These are phyloP conservation scores for Nowickia ferox DNA, from an alignment of 2,888 invertebrate species.

Conservation along the genomic window DNA sequence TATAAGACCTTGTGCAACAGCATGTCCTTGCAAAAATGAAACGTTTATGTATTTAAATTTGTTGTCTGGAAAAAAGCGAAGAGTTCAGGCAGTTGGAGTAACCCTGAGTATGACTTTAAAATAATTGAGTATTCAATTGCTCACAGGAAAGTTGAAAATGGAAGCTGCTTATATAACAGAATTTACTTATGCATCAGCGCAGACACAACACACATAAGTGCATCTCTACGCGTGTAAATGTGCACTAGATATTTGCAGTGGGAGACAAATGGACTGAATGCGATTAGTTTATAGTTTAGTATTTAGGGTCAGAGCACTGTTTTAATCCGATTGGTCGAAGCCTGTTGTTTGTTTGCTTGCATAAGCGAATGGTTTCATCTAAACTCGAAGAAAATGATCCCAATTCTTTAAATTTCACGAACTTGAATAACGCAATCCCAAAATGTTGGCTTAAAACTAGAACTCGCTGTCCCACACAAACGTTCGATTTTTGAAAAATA, in stretches of 20 bases:
- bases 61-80: slow-evolving; percentile 33
- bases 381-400: too few species aligned
- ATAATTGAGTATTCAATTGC: slow-evolving; percentile 48
- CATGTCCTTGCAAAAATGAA: slow-evolving; percentile 29
- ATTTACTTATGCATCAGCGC: not conserved
- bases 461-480: too few species aligned
- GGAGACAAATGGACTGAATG: not conserved
- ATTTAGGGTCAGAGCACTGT: too few species aligned
- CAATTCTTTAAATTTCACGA: too few species aligned
- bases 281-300: not conserved
- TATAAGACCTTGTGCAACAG: slow-evolving; percentile 5
- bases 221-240: not conserved
- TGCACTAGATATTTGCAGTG: not conserved
- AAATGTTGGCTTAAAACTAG: too few species aligned
- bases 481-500: too few species aligned
- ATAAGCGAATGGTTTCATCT: too few species aligned
- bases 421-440: too few species aligned
- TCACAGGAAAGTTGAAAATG: not conserved
- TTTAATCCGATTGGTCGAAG: too few species aligned
- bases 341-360: too few species aligned
- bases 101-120: slow-evolving; percentile 59
- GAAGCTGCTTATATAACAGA: slow-evolving; percentile 23
- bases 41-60: slow-evolving; percentile 29
- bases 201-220: not conserved
- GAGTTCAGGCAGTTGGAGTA: slow-evolving; percentile 12